Conservation (phyloP, 2,797 vertebrate species). For the Helostoma temminkii region DNA sequence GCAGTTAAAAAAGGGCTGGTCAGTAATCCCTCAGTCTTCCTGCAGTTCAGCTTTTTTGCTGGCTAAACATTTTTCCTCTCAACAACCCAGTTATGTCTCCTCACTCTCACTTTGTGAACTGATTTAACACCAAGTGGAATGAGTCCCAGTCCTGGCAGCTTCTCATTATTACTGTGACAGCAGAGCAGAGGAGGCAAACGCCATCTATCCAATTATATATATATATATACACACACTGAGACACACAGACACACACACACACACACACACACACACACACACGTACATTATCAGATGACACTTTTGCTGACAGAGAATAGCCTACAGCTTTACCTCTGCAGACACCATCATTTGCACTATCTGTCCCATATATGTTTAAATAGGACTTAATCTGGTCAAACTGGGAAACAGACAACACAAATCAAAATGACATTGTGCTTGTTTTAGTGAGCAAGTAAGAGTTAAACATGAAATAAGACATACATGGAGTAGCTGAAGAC, state of each 20-base stretch:
- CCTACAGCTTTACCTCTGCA: slow-evolving; percentile 17
- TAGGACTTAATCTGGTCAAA: not conserved
- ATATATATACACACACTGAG: slow-evolving; percentile 16
- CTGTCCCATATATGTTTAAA: slow-evolving; percentile 11
- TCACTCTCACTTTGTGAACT: slow-evolving; percentile 36
- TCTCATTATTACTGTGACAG: slow-evolving; percentile 68
- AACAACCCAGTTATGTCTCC: slow-evolving; percentile 50
- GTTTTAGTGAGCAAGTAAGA: not conserved
- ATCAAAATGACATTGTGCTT: not conserved
- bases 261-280: slow-evolving; percentile 11
- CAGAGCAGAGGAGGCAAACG: slow-evolving; percentile 33
- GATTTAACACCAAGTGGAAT: slow-evolving; percentile 56
- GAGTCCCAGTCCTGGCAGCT: slow-evolving; percentile 59
- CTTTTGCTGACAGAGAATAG: slow-evolving; percentile 22
- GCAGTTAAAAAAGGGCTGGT: slow-evolving; percentile 31
- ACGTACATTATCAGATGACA: slow-evolving; percentile 25
- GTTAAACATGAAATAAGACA: not conserved
- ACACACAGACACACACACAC: slow-evolving; percentile 13
- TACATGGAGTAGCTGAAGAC: not conserved
- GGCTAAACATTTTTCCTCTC: slow-evolving; percentile 36
- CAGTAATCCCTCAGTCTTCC: slow-evolving; percentile 27
- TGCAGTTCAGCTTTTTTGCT: slow-evolving; percentile 37
- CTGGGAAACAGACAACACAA: not conserved
- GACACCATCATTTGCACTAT: slow-evolving; percentile 18
- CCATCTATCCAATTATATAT: no score